phyloP scores from a whole-genome alignment of 2,113 vertebrate genomes.

The Chiloscyllium plagiosum region DNA sequence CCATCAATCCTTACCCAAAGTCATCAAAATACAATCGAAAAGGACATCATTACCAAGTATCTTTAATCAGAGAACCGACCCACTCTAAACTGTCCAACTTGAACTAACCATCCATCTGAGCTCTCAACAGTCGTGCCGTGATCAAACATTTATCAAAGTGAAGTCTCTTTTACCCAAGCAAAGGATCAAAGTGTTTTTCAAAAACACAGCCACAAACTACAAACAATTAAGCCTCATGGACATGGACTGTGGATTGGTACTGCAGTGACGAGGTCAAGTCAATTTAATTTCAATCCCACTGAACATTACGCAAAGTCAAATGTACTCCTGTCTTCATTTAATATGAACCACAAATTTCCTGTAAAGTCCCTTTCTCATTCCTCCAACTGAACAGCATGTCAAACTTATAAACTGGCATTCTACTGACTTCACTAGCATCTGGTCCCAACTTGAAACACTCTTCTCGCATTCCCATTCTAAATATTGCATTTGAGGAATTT shows the following conservation, averaged over 20 bases:
- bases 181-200: neutral
- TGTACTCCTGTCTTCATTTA: neutral
- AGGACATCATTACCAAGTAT: neutral
- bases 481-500: neutral
- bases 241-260: neutral
- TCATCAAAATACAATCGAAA: neutral
- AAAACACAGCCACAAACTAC: neutral
- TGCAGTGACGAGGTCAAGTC: neutral
- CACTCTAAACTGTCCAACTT: neutral
- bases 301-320: neutral
- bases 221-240: neutral
- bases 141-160: neutral
- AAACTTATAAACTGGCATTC: neutral
- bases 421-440: neutral
- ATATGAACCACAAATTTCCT: neutral
- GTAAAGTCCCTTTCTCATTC: neutral
- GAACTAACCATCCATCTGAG: neutral
- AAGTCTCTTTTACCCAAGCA: neutral
- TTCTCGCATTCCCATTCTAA: neutral
- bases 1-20: neutral
- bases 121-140: neutral
- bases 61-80: neutral
- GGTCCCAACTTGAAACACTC: neutral
- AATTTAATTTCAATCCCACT: neutral
- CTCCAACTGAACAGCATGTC: neutral